phyloP scores from a whole-genome alignment of 2,888 invertebrate species.

The Himalopsyche kuldschensis region DNA sequence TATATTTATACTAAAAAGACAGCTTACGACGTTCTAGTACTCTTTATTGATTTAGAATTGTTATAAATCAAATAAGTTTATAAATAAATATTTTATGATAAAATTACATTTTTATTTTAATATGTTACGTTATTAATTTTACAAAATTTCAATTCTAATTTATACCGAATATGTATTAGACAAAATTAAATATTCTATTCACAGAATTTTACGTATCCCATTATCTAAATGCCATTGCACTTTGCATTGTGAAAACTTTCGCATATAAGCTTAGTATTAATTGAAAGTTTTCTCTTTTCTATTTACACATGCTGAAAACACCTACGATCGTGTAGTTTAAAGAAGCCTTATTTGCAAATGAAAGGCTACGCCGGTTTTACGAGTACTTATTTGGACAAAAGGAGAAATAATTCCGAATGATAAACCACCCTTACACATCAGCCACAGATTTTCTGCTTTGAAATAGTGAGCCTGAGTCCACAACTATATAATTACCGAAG shows the following conservation, averaged over 20 bases:
- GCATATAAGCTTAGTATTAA: background rate
- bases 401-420: slow-evolving; percentile 17
- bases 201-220: background rate
- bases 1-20: no score
- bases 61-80: no score
- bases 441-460: slow-evolving; percentile 11
- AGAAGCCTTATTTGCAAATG: slow-evolving; percentile 18
- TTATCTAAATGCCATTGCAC: background rate
- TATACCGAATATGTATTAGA: no score
- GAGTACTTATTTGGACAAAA: slow-evolving; percentile 11
- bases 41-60: no score
- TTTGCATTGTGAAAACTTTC: background rate
- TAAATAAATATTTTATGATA: no score
- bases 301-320: background rate
- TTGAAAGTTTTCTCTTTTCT: background rate
- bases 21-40: no score
- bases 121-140: no score
- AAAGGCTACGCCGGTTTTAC: slow-evolving; percentile 10
- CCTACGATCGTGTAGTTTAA: background rate
- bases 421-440: slow-evolving; percentile 6
- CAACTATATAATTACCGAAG: slow-evolving; percentile 11
- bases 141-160: no score
- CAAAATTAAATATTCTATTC: no score
- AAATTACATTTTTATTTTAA: no score
- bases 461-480: slow-evolving; percentile 9